These are phyloP conservation scores for Rhagologus leucostigma DNA, from an alignment of 2,113 vertebrate species.

Conservation along the genomic window DNA sequence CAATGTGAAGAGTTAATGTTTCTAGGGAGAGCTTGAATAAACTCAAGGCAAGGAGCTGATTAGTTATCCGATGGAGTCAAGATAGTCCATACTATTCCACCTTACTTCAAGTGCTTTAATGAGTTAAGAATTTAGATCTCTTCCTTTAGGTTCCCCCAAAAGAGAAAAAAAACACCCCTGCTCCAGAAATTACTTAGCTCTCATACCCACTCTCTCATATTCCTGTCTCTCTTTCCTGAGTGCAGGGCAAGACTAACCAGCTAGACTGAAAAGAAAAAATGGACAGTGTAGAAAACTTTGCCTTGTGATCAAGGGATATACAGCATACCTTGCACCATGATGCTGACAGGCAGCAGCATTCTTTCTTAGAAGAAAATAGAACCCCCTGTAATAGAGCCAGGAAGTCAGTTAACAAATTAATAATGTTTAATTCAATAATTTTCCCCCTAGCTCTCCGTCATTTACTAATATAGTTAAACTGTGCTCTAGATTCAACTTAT, in stretches of 20 bases:
- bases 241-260: neutral
- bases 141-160: neutral
- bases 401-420: neutral
- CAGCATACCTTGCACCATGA: neutral
- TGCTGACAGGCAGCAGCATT: neutral
- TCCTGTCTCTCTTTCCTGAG: neutral
- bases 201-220: neutral
- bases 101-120: neutral
- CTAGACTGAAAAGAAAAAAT: neutral
- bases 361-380: neutral
- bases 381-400: neutral
- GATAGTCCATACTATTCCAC: neutral
- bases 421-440: neutral
- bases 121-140: neutral
- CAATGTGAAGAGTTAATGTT: neutral
- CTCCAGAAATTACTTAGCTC: neutral
- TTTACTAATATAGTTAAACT: neutral
- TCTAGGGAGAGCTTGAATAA: neutral
- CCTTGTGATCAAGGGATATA: neutral
- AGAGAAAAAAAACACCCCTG: neutral
- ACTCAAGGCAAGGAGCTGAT: neutral
- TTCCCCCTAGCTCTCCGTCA: neutral
- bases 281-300: neutral
- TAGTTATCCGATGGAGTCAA: neutral
- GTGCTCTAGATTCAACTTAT: neutral